Evolutionary conservation across 2,113 vertebrate genomes (phyloP).

Genomic region (Pipa parva): DNA sequence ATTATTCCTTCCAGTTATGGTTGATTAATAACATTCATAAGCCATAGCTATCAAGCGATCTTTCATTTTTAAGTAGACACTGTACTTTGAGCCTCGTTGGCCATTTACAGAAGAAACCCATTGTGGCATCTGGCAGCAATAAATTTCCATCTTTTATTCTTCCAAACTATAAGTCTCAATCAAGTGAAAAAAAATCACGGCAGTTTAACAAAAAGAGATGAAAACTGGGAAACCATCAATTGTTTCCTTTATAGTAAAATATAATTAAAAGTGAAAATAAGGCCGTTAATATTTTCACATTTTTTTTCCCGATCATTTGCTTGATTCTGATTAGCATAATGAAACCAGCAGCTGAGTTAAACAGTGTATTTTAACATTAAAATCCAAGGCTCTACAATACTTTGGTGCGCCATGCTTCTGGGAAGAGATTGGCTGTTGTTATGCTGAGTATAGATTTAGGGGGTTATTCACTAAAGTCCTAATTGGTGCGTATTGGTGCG

Average conservation of each 20-base stretch:
- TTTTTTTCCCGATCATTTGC: not conserved
- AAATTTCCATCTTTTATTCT: conserved; percentile 1
- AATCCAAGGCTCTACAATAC: too few species aligned
- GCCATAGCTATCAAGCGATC: not conserved
- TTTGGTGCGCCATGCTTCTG: too few species aligned
- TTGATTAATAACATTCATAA: conserved; percentile 6
- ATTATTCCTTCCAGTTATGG: not conserved
- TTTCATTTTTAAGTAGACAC: not conserved
- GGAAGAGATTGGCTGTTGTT: too few species aligned
- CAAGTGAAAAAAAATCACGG: not conserved
- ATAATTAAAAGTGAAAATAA: not conserved
- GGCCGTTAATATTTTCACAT: not conserved
- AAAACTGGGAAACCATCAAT: not conserved
- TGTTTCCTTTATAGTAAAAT: conserved; percentile 14
- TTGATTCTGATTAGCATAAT: not conserved
- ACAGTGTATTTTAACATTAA: too few species aligned
- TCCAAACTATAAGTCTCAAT: conserved; percentile 1
- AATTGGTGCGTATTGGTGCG: too few species aligned
- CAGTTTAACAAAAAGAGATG: not conserved
- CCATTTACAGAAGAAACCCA: not conserved
- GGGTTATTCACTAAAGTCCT: too few species aligned
- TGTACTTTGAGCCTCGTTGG: not conserved
- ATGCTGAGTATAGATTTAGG: too few species aligned
- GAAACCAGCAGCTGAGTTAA: too few species aligned
- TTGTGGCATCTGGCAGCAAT: conserved; percentile 10